A percentile compares a stretch with the other conserved stretches of the same genome.
Conservation (phyloP, 2,797 vertebrate species). For the Myotis findleyi region DNA sequence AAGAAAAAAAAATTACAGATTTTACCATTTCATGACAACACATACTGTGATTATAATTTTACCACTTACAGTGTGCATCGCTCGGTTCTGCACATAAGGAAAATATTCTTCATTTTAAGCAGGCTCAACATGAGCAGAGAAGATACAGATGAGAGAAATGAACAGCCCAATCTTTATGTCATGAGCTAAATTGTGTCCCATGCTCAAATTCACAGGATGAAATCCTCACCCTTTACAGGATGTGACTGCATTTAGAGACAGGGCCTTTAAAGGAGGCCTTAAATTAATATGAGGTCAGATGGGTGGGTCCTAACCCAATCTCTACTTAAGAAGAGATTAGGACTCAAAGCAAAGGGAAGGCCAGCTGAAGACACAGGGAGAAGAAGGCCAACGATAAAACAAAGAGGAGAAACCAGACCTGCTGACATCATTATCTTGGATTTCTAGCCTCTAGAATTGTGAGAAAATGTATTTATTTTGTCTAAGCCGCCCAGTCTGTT, state of each 20-base stretch:
- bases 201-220: not conserved
- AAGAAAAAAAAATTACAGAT: not conserved
- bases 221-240: not conserved
- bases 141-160: not conserved
- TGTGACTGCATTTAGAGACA: not conserved
- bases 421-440: not conserved
- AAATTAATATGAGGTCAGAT: not conserved
- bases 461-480: not conserved
- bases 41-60: not conserved
- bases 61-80: not conserved
- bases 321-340: not conserved
- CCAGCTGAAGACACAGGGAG: fast-evolving
- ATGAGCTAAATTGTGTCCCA: not conserved
- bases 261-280: not conserved
- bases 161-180: not conserved
- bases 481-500: not conserved
- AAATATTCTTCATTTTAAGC: not conserved
- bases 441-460: not conserved
- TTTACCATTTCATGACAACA: not conserved
- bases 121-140: not conserved
- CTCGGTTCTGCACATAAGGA: not conserved
- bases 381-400: not conserved
- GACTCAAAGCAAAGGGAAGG: not conserved
- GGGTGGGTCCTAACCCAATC: not conserved
- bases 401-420: not conserved